phyloP scores from a whole-genome alignment of 2,113 vertebrate genomes.

The Phodopus roborovskii region DNA sequence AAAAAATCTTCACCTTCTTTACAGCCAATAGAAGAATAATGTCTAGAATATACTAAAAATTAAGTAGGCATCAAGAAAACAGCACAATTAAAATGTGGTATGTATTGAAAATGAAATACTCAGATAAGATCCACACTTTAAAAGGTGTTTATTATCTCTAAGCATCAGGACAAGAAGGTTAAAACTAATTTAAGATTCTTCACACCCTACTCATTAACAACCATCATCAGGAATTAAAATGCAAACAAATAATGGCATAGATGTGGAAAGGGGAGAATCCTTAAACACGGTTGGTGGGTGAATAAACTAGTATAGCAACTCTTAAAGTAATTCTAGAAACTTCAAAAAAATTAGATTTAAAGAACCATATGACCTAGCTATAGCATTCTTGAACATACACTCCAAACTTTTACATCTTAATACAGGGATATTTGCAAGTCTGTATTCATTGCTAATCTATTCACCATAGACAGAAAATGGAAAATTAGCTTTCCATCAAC shows the following conservation, averaged over 20 bases:
- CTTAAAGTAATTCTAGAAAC: background rate
- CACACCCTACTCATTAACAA: background rate
- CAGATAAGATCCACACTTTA: background rate
- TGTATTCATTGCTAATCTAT: background rate
- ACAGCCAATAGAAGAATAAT: background rate
- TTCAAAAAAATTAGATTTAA: background rate
- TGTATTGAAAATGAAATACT: background rate
- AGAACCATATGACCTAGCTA: background rate
- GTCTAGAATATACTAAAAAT: background rate
- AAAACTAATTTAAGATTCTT: background rate
- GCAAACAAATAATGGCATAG: background rate
- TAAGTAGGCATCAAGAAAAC: background rate
- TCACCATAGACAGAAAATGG: background rate
- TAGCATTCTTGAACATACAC: background rate
- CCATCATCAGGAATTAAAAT: background rate
- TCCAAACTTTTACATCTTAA: background rate
- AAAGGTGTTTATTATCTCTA: background rate
- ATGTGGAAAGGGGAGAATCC: background rate
- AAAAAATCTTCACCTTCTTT: background rate
- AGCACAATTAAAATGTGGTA: background rate
- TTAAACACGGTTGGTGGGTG: background rate
- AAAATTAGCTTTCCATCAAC: background rate
- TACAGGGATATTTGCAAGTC: background rate
- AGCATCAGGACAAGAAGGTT: background rate
- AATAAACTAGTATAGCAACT: background rate